Percentiles rank a stretch among this genome's conserved stretches.
phyloP scores from a whole-genome alignment of 2,113 vertebrate genomes.

The Anser brachyrhynchus region DNA sequence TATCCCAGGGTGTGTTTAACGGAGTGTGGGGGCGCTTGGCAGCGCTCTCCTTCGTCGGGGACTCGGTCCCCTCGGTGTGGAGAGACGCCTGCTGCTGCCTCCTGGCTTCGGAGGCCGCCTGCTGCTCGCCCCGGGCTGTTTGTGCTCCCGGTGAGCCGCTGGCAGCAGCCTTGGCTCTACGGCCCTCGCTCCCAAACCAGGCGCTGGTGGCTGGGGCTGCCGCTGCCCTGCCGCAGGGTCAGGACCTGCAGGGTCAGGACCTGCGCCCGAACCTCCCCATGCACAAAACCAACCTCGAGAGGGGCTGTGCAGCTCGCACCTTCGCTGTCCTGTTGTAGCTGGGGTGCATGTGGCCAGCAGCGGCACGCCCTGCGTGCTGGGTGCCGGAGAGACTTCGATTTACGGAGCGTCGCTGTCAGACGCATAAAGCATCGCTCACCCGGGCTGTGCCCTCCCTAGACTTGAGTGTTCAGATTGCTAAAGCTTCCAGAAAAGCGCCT shows the following conservation, averaged over 20 bases:
- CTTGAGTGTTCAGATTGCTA: accelerated
- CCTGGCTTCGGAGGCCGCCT: accelerated
- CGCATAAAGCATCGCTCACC: not conserved
- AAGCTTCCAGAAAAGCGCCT: accelerated
- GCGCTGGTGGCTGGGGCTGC: accelerated
- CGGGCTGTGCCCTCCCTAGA: not conserved
- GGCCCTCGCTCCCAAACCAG: not conserved
- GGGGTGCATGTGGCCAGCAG: accelerated
- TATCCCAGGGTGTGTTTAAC: accelerated
- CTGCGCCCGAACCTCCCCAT: not conserved
- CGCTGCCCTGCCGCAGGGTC: too few species aligned
- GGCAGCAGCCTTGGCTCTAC: not conserved
- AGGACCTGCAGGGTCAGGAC: not conserved
- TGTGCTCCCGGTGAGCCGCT: not conserved
- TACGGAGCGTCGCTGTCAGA: accelerated
- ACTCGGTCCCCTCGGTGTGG: not conserved
- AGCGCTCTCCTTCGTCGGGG: too few species aligned
- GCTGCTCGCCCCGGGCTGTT: not conserved
- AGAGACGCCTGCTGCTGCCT: not conserved
- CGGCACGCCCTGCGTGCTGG: not conserved
- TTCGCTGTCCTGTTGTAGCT: too few species aligned
- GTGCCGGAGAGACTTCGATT: not conserved
- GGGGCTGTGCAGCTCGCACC: not conserved
- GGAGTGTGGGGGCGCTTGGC: not conserved
- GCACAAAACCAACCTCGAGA: not conserved